These are phyloP conservation scores for Drosophila barbarae DNA, from an alignment of 2,888 invertebrate genomes.

Conservation along the genomic window DNA sequence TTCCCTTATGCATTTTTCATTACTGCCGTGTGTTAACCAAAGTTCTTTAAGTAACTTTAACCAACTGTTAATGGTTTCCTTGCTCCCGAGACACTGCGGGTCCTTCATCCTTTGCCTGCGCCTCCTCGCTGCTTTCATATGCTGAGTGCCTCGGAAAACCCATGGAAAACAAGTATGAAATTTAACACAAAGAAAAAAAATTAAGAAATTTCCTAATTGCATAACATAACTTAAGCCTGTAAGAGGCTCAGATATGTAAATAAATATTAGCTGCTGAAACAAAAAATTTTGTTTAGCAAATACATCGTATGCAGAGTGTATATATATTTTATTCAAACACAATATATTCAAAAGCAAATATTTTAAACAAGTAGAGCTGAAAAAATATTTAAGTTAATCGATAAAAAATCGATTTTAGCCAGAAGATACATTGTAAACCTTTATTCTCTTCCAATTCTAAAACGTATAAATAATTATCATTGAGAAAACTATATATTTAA, in stretches of 20 bases:
- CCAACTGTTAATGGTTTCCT: conserved; percentile 30
- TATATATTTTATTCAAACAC: neutral
- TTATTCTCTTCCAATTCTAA: too few species aligned
- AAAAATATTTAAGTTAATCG: too few species aligned
- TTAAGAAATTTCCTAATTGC: neutral
- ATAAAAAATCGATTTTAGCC: too few species aligned
- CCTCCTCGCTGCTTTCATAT: neutral
- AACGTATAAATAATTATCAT: too few species aligned
- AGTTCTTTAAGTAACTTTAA: conserved; percentile 39
- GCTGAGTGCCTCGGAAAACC: conserved; percentile 2
- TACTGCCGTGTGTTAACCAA: conserved; percentile 29
- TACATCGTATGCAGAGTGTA: too few species aligned
- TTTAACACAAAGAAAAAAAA: neutral
- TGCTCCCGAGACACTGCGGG: conserved; percentile 5
- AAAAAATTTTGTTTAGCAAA: too few species aligned
- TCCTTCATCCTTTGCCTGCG: conserved; percentile 6
- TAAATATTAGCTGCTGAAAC: neutral
- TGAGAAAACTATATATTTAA: too few species aligned
- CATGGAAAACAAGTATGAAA: neutral
- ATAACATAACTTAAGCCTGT: neutral
- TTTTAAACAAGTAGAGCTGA: too few species aligned
- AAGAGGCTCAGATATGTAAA: neutral
- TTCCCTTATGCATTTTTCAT: conserved; percentile 59
- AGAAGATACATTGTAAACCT: too few species aligned
- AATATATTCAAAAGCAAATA: too few species aligned